Evolutionary conservation across 2,113 vertebrate species (phyloP).

Genomic region (Helogale parvula): DNA sequence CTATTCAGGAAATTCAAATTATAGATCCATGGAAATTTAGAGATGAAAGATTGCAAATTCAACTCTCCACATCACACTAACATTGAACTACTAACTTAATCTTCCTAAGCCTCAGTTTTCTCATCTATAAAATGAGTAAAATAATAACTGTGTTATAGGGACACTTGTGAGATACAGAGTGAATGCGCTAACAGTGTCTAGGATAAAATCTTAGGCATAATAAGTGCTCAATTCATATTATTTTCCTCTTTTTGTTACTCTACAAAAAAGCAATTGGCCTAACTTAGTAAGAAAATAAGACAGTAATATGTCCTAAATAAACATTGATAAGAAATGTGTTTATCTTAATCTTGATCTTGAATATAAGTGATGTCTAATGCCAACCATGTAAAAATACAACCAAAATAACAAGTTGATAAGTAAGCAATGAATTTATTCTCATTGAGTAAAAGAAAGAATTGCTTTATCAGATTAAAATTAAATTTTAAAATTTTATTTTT

Average conservation of each 20-base stretch:
- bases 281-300: background rate
- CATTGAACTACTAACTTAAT: background rate
- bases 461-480: background rate
- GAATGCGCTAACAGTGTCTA: background rate
- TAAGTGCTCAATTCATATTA: background rate
- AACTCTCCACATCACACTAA: background rate
- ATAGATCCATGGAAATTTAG: background rate
- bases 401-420: background rate
- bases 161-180: background rate
- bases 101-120: background rate
- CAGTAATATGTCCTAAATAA: background rate
- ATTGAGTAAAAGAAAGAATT: background rate
- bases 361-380: background rate
- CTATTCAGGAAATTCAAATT: background rate
- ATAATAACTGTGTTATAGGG: background rate
- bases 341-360: background rate
- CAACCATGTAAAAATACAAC: background rate
- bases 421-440: background rate
- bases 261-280: background rate
- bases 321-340: background rate
- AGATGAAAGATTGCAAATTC: background rate
- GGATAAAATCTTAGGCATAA: background rate
- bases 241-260: background rate
- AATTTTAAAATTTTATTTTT: no score
- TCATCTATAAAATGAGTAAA: background rate